A percentile compares a stretch with the other conserved stretches of the same genome.
phyloP scores from a whole-genome alignment of 2,113 vertebrate genomes.

The Tragelaphus buxtoni region DNA sequence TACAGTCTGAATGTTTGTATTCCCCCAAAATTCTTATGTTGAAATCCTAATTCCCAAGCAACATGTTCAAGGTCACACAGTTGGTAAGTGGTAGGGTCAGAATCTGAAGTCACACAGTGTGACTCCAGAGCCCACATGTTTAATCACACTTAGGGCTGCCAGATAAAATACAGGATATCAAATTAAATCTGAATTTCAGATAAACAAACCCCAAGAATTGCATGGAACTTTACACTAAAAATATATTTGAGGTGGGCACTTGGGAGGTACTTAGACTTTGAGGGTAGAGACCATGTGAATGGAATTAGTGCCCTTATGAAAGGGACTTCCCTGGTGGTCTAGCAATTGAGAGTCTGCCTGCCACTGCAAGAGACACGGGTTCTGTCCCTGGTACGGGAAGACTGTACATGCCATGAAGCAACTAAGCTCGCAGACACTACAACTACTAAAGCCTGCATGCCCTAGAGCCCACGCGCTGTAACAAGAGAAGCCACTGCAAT shows the following conservation, averaged over 20 bases:
- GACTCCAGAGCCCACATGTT: background rate
- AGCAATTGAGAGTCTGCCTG: background rate
- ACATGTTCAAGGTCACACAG: background rate
- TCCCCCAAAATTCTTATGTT: background rate
- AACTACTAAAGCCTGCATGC: background rate
- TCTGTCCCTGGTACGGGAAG: background rate
- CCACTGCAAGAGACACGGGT: background rate
- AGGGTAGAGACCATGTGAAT: background rate
- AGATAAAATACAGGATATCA: background rate
- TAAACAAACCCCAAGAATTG: conserved; percentile 19
- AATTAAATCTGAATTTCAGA: conserved; percentile 18
- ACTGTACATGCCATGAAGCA: background rate
- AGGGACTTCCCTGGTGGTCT: background rate
- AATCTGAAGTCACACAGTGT: background rate
- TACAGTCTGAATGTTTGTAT: background rate
- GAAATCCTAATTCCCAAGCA: background rate
- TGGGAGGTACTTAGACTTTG: background rate
- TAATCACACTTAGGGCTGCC: background rate
- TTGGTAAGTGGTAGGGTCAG: background rate
- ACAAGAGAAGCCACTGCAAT: background rate
- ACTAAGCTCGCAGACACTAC: background rate
- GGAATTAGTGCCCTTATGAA: background rate
- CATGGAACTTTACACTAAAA: conserved; percentile 18
- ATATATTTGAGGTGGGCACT: background rate
- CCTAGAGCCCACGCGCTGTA: background rate